Conservation (phyloP, 2,113 vertebrate genomes). For the Lepisosteus oculatus region DNA sequence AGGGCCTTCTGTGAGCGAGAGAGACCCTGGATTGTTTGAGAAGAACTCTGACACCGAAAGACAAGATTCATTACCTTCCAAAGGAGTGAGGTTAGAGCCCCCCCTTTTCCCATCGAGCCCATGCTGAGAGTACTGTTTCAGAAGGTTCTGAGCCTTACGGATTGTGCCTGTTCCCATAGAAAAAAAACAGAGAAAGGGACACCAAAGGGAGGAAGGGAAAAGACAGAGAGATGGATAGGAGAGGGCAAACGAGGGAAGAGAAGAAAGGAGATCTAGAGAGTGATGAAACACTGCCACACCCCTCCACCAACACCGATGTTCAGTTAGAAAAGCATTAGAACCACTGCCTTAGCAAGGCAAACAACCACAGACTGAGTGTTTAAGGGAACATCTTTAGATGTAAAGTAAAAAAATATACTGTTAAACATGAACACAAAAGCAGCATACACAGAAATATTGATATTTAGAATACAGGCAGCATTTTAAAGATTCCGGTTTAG, state of each 20-base stretch:
- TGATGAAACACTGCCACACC: slow-evolving; percentile 66
- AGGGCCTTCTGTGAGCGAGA: slow-evolving; percentile 7
- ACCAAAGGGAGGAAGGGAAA: slow-evolving; percentile 41
- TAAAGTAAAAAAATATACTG: too few species aligned
- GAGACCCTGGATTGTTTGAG: slow-evolving; percentile 36
- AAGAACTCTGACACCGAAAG: slow-evolving; percentile 4
- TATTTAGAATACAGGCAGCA: too few species aligned
- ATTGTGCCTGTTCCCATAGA: slow-evolving; percentile 95
- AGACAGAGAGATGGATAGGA: slow-evolving; percentile 52
- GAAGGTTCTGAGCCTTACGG: slow-evolving; percentile 99
- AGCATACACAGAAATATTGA: too few species aligned
- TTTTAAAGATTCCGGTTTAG: too few species aligned
- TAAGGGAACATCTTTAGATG: too few species aligned
- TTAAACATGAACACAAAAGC: too few species aligned
- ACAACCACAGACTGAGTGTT: slow-evolving; percentile 25
- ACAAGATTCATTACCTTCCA: slow-evolving; percentile 86
- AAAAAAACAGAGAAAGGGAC: slow-evolving; percentile 54
- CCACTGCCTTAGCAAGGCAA: slow-evolving; percentile 33
- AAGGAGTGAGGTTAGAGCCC: slow-evolving; percentile 97
- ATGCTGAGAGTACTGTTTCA: slow-evolving; percentile 99
- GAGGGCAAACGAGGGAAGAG: slow-evolving; percentile 54
- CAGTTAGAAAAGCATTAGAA: slow-evolving; percentile 12
- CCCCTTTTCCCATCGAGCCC: slow-evolving; percentile 99
- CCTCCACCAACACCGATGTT: slow-evolving; percentile 62
- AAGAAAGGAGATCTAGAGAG: slow-evolving; percentile 79